Conservation (phyloP, 2,113 vertebrate genomes). For the Erythrocercus mccallii region DNA sequence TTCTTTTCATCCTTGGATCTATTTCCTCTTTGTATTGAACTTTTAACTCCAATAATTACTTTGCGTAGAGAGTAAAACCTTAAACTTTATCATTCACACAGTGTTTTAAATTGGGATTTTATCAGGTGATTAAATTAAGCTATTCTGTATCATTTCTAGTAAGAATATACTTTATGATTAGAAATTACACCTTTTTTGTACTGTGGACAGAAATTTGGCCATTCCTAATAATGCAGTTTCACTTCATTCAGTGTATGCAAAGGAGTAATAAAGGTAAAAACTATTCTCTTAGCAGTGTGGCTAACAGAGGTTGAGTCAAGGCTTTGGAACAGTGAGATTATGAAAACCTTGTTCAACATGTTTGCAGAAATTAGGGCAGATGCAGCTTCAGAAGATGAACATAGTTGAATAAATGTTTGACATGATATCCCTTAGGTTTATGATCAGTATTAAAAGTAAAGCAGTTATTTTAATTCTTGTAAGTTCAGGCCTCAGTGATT, state of each 20-base stretch:
- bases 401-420: not conserved
- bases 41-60: slow-evolving; percentile 51
- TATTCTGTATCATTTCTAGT: slow-evolving; percentile 49
- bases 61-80: slow-evolving; percentile 52
- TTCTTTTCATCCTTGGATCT: not conserved
- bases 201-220: not conserved
- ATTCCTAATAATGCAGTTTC: not conserved
- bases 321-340: not conserved
- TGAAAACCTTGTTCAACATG: not conserved
- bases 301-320: not conserved
- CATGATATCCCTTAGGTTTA: not conserved
- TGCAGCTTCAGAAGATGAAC: not conserved
- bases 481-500: not conserved
- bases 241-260: not conserved
- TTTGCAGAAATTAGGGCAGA: not conserved
- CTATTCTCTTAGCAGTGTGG: not conserved
- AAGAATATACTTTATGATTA: not conserved
- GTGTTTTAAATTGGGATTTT: slow-evolving; percentile 48
- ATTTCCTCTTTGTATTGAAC: slow-evolving; percentile 49
- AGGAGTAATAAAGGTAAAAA: not conserved
- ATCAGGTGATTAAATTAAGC: slow-evolving; percentile 39
- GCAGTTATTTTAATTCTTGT: not conserved
- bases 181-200: not conserved
- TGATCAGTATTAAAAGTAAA: not conserved
- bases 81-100: slow-evolving; percentile 50